phyloP scores from a whole-genome alignment of 1,140 invertebrate genomes.

The Drosophila eugracilis region DNA sequence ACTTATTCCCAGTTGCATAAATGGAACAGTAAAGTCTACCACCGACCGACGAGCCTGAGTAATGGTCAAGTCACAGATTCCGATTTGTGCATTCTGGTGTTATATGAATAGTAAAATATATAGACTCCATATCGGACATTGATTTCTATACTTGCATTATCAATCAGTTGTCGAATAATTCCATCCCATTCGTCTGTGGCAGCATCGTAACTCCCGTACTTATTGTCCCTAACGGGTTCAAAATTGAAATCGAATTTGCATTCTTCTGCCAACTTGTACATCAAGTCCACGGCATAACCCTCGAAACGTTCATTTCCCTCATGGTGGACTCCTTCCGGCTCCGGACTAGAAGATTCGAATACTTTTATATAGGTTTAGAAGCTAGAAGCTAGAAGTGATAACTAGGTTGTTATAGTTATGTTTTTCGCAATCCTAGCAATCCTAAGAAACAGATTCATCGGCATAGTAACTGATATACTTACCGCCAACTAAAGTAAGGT shows the following conservation, averaged over 20 bases:
- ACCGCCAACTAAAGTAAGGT: constrained; percentile 79
- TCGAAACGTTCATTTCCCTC: constrained; percentile 87
- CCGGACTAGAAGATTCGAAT: constrained; percentile 23
- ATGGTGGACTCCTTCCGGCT: constrained; percentile 74
- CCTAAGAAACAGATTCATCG: too few species aligned
- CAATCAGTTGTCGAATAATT: constrained; percentile 93
- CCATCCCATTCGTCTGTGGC: constrained; percentile 92
- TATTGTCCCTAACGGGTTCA: constrained; percentile 88
- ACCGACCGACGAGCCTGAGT: constrained; percentile 92
- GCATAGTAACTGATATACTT: too few species aligned
- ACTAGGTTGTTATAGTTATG: too few species aligned
- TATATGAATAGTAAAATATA: too few species aligned
- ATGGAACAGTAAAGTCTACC: constrained; percentile 96
- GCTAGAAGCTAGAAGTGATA: too few species aligned
- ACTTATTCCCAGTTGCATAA: constrained; percentile 95
- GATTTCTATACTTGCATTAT: constrained; percentile 85
- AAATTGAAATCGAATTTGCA: constrained; percentile 92
- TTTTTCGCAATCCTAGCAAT: too few species aligned
- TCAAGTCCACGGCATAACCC: constrained; percentile 92
- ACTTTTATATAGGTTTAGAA: too few species aligned
- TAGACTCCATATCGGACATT: too few species aligned
- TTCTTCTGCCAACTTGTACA: constrained; percentile 88
- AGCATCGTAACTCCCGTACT: constrained; percentile 89
- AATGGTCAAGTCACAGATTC: constrained; percentile 95
- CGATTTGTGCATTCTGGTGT: constrained; percentile 96